Conservation (phyloP, 2,113 vertebrate genomes). For the Rhinichthys klamathensis region DNA sequence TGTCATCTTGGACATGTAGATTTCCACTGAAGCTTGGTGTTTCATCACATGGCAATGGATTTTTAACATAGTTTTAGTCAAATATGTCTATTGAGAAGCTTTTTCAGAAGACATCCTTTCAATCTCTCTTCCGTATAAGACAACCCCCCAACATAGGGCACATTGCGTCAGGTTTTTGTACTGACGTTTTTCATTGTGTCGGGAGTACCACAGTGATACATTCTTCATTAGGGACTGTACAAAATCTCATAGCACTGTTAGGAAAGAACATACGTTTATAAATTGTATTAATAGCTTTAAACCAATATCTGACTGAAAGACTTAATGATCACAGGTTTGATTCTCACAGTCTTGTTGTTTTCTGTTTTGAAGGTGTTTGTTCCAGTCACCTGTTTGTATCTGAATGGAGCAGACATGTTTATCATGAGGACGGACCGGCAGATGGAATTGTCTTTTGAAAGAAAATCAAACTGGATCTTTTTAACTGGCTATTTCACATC, state of each 20-base stretch:
- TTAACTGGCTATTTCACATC: background rate
- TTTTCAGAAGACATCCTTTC: background rate
- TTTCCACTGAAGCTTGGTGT: background rate
- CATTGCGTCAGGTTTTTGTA: constrained; percentile 60
- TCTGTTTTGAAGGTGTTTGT: background rate
- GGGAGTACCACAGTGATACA: constrained; percentile 44
- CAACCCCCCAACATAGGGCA: background rate
- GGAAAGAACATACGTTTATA: background rate
- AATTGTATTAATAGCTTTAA: background rate
- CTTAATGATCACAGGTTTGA: background rate
- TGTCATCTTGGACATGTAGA: background rate
- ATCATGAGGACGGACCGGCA: background rate
- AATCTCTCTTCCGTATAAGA: background rate
- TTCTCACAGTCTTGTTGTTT: background rate
- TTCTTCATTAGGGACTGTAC: constrained; percentile 18
- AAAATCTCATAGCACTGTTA: constrained; percentile 29
- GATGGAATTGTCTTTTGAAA: background rate
- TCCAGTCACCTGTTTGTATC: background rate
- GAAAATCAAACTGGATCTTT: background rate
- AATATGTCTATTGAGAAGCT: background rate
- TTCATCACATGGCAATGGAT: background rate
- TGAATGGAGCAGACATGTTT: background rate
- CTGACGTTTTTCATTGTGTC: constrained; percentile 56
- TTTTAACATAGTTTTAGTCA: background rate
- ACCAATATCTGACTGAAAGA: background rate